Evolutionary conservation across 2,113 vertebrate species (phyloP).

Genomic region (Forbesichthys agassizii): DNA sequence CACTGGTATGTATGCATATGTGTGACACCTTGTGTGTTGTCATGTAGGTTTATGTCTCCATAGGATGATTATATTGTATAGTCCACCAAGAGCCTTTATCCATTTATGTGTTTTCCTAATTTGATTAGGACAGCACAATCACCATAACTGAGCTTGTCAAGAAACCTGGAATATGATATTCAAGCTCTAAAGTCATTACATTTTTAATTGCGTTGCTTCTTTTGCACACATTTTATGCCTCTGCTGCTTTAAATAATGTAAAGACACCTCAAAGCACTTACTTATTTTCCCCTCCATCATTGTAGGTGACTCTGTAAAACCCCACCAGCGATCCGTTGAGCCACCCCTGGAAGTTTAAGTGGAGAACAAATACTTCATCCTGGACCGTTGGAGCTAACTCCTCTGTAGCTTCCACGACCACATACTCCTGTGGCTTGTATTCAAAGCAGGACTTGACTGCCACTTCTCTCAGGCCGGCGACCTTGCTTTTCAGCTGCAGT

Average conservation of each 20-base stretch:
- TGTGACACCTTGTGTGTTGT: too few species aligned
- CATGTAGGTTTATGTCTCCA: neutral
- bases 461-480: slow-evolving; percentile 40
- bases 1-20: neutral
- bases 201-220: neutral
- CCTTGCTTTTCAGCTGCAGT: slow-evolving; percentile 49
- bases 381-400: slow-evolving; percentile 41
- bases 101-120: too few species aligned
- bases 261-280: slow-evolving; percentile 66
- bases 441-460: slow-evolving; percentile 82
- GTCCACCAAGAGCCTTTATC: too few species aligned
- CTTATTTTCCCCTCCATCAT: slow-evolving; percentile 78
- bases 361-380: slow-evolving; percentile 77
- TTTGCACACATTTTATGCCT: neutral
- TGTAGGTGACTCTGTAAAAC: slow-evolving; percentile 91
- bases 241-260: neutral
- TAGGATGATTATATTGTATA: too few species aligned
- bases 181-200: neutral
- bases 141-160: too few species aligned
- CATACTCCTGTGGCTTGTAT: slow-evolving; percentile 82
- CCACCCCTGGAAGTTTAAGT: slow-evolving; percentile 87
- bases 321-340: slow-evolving; percentile 92
- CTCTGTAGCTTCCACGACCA: slow-evolving; percentile 82
- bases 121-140: too few species aligned
- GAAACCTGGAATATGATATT: too few species aligned